A percentile compares a stretch with the other conserved stretches of the same genome.
Conservation (phyloP, 2,797 vertebrate species). For the Lagocephalus sceleratus region DNA sequence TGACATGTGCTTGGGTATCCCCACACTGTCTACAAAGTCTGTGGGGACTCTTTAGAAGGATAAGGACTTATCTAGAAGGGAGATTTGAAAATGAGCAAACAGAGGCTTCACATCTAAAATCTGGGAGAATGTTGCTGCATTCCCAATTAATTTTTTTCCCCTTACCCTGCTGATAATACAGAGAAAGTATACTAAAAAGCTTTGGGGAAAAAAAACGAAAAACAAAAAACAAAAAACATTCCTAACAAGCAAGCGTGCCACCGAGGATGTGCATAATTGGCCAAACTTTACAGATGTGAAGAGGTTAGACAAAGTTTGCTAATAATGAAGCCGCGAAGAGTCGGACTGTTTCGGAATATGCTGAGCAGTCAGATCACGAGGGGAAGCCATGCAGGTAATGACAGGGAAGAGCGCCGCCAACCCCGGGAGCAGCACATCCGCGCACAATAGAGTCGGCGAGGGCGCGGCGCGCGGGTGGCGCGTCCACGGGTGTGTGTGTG, state of each 20-base stretch:
- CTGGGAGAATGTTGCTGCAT: background rate
- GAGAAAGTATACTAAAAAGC: slow-evolving; percentile 4
- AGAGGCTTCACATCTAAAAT: background rate
- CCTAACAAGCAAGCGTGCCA: background rate
- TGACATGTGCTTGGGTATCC: slow-evolving; percentile 34
- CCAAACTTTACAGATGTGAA: slow-evolving; percentile 23
- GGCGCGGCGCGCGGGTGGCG: slow-evolving; percentile 31
- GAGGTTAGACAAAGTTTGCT: slow-evolving; percentile 13
- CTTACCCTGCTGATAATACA: slow-evolving; percentile 1
- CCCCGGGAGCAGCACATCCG: slow-evolving; percentile 34
- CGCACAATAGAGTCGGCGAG: slow-evolving; percentile 20
- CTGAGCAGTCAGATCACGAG: slow-evolving; percentile 48
- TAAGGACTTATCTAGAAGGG: background rate
- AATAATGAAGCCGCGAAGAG: slow-evolving; percentile 10
- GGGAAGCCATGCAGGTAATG: slow-evolving; percentile 37
- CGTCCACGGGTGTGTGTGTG: slow-evolving; percentile 26
- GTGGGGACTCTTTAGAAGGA: slow-evolving; percentile 1
- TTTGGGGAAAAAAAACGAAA: background rate
- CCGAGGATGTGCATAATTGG: background rate
- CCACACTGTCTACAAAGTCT: slow-evolving; percentile 19
- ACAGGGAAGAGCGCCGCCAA: slow-evolving; percentile 32
- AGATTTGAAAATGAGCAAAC: background rate
- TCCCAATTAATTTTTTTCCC: slow-evolving; percentile 1
- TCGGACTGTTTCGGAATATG: slow-evolving; percentile 31
- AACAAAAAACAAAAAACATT: no score